These are phyloP conservation scores for Heliconius melpomene DNA, from an alignment of 1,140 invertebrate species.

Conservation along the genomic window DNA sequence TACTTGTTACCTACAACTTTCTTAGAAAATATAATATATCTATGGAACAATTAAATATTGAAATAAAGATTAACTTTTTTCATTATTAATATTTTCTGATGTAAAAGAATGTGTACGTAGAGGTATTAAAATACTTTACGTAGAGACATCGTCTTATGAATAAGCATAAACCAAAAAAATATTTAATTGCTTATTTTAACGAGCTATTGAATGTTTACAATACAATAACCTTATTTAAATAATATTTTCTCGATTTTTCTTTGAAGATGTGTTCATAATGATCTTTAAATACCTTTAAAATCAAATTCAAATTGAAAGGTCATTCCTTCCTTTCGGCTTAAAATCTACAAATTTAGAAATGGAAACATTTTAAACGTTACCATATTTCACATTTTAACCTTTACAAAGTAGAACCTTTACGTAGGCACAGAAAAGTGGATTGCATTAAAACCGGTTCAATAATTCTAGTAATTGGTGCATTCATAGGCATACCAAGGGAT, in stretches of 20 bases:
- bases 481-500: conserved; percentile 34
- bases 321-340: background rate
- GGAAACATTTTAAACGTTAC: background rate
- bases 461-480: conserved; percentile 40
- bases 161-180: no score
- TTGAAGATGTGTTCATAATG: no score
- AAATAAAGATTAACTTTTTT: background rate
- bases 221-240: background rate
- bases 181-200: no score
- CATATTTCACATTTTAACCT: conserved; percentile 39
- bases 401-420: conserved; percentile 34
- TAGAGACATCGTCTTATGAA: no score
- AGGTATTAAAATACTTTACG: no score
- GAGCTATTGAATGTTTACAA: no score
- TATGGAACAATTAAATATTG: no score
- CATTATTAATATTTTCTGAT: background rate
- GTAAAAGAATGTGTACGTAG: background rate
- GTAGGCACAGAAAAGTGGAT: conserved; percentile 40
- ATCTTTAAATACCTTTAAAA: background rate
- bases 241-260: no score
- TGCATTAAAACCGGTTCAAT: conserved; percentile 46
- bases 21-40: background rate
- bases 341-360: background rate
- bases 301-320: background rate
- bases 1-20: background rate